Base-by-base conservation (phyloP, 2,888 invertebrate genomes). In the Leptothorax acervorum region DNA sequence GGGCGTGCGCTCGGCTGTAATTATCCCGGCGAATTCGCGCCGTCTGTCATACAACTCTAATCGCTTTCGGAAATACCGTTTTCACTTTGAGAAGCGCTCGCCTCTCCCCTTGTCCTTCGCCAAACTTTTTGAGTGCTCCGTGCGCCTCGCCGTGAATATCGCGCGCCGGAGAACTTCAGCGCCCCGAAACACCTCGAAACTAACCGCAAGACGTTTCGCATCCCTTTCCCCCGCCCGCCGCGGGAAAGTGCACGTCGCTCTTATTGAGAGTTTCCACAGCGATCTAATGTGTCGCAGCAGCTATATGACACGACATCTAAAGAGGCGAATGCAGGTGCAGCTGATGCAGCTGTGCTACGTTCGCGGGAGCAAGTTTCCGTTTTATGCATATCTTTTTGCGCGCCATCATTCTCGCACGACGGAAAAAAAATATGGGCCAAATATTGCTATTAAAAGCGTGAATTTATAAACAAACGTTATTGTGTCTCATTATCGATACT, bases 111-210 rank as follows among this genome's bases (percentile, higher is more conserved):
- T 45, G 57, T 71, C 53, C 63, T 63, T 75, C 51, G n/a, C 28
- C 9, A 55, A 82, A 82, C 74, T 82, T 82, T 82, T 82, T 73
- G 75, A 82, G 82, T 82, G 82, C 74, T 65, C 42, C 23, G 76
- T 23, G 48, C 42, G 82, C 66, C 55, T 9, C 78, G 76, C n/a
- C 31, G 53, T 55, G 74, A 75, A 55, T 65, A 78, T 83, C 78
- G 51, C 70, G 81, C 74, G 68, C 81, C 48, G 66, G 79, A 86
- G 85, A 87, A 86, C 88, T 90, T 88, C 83, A 82, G 73, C 75
- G 73, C 75, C 83, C 75, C 86, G 87, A 84, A 90, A 89, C 85
- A 86, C 89, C 86, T 86, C 76, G 83, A 84, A 91, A 89, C 86
- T 87, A 89, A 91, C 89, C 88, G 65, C 88, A 88, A 90, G 87